phyloP scores from a whole-genome alignment of 2,888 invertebrate genomes.

The Drosophila merina region DNA sequence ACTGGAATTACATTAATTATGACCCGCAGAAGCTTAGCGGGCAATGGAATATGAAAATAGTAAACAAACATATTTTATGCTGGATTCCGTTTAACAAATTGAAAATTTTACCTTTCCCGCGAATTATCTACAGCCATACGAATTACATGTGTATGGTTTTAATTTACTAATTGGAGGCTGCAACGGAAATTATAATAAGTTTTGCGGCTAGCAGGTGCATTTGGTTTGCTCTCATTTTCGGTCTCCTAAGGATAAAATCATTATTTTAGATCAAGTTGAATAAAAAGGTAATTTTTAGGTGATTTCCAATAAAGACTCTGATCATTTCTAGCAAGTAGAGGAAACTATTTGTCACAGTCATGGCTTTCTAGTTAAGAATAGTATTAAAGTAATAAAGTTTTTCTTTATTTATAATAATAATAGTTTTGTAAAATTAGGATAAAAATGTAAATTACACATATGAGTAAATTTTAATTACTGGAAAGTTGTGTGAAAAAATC shows the following conservation, averaged over 20 bases:
- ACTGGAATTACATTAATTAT: slow-evolving; percentile 33
- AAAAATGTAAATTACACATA: not conserved
- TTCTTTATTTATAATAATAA: not conserved
- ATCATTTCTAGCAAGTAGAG: not conserved
- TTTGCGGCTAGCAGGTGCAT: not conserved
- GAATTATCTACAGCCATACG: slow-evolving; percentile 28
- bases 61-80: slow-evolving; percentile 26
- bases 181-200: slow-evolving; percentile 22
- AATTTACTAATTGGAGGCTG: slow-evolving; percentile 26
- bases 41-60: not conserved
- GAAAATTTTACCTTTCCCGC: slow-evolving; percentile 14
- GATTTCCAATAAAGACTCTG: not conserved
- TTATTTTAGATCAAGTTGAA: not conserved
- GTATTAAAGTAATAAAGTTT: not conserved
- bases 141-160: slow-evolving; percentile 18
- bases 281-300: not conserved
- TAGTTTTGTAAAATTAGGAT: not conserved
- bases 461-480: too few species aligned
- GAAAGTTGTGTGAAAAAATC: too few species aligned
- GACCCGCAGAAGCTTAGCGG: slow-evolving; percentile 12
- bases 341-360: not conserved
- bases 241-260: not conserved
- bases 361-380: not conserved
- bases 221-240: not conserved
- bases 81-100: slow-evolving; percentile 30